Conservation (phyloP, 23 tunicate genomes). For the Phallusia fumigata region DNA sequence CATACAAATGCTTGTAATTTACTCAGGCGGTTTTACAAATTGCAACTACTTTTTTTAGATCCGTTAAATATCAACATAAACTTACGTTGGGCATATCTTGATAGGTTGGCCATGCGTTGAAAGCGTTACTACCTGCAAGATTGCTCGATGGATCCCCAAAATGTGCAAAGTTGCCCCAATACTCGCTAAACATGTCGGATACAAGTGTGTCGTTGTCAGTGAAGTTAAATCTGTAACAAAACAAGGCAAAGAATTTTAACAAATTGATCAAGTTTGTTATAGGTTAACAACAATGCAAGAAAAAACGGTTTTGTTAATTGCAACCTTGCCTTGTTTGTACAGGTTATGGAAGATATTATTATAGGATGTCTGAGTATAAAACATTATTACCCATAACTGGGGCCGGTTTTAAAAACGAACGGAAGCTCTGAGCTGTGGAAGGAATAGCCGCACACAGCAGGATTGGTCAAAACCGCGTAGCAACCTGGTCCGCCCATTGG, state of each 20-base stretch:
- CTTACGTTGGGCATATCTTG: background rate
- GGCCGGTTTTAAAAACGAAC: slow-evolving; percentile 45
- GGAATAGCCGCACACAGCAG: slow-evolving; percentile 37
- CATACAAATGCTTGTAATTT: too few relatives aligned
- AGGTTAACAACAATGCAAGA: too few relatives aligned
- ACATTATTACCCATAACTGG: slow-evolving; percentile 36
- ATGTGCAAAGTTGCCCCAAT: slow-evolving; percentile 67
- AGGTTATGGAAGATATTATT: too few relatives aligned
- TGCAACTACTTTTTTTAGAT: too few relatives aligned
- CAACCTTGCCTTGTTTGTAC: too few relatives aligned
- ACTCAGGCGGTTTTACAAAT: too few relatives aligned
- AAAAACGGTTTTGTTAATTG: too few relatives aligned
- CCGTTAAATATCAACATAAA: too few relatives aligned
- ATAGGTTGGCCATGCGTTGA: slow-evolving; percentile 13
- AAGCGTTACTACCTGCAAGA: background rate
- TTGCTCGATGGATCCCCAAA: slow-evolving; percentile 35
- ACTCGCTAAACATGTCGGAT: slow-evolving; percentile 32
- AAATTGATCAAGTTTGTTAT: background rate
- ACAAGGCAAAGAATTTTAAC: background rate
- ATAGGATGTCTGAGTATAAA: too few relatives aligned
- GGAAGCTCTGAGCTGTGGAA: slow-evolving; percentile 41
- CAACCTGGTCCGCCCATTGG: slow-evolving; percentile 39
- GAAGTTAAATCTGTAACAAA: slow-evolving; percentile 23
- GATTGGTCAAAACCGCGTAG: slow-evolving; percentile 18
- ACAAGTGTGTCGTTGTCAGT: slow-evolving; percentile 40